Base-by-base conservation (phyloP, 1,140 invertebrate species). In the Polypedilum vanderplanki region DNA sequence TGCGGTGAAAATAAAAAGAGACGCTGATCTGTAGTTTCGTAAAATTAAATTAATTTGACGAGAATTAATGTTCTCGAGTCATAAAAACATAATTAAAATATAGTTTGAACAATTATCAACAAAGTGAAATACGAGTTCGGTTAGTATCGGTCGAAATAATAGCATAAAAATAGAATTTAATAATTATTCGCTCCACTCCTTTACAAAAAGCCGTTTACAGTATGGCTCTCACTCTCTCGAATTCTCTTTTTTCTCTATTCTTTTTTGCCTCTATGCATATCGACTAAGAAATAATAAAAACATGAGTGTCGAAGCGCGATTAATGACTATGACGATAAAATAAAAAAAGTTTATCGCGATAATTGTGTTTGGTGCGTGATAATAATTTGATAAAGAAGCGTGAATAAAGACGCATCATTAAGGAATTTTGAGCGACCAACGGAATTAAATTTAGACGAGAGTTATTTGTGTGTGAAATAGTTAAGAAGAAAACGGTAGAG, bases 401-500 rank as follows among this genome's bases (percentile, higher is more conserved):
- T 57, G 15, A 57, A 57, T n/a, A 57, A 12, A 12, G 46, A 57
- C 46, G 46, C 46, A 57, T 57, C 46, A 57, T 57, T 57, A 4
- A 57, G n/a, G 3, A 57, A 57, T 12, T 33, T 46, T 3, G 8
- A 33, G 15, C 9, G 46, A 57, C 46, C 46, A 57, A 57, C 46
- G 46, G 46, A 57, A 57, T 57, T 57, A 57, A 57, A 57, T 12
- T 57, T 57, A 57, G 46, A 57, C 46, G 46, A 57, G 46, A 57
- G 10, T n/a, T 15, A 0, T 57, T 57, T n/a, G 10, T 57, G 46
- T n/a, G 4, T 57, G n/a, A 57, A 46, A 46, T 46, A 46, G 15
- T 57, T 5, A 57, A 57, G n/a, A 57, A 57, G 46, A 57, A 57
- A n/a, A 57, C 46, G 12, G 12, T 12, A 57, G 46, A 57, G 4